Percentiles rank a stretch among this genome's conserved stretches.
Evolutionary conservation across 2,797 vertebrate genomes (phyloP).

Genomic region (Chiroxiphia lanceolata): DNA sequence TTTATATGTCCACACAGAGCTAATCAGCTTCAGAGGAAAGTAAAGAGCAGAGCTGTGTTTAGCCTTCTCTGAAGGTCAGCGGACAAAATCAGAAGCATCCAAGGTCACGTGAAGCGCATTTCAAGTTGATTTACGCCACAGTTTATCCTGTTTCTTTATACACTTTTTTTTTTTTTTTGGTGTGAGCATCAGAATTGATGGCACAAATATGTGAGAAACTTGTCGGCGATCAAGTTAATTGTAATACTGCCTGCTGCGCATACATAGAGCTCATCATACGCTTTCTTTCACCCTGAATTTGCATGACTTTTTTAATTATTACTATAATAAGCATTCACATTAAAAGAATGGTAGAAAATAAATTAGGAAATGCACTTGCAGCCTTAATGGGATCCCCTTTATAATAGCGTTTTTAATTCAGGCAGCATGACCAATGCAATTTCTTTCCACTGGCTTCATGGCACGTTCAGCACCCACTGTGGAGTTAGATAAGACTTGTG

Average conservation of each 20-base stretch:
- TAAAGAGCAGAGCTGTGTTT: constrained; percentile 46
- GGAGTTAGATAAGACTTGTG: neutral
- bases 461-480: neutral
- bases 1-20: constrained; percentile 49
- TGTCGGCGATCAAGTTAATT: neutral
- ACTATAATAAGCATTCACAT: constrained; percentile 3
- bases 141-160: neutral
- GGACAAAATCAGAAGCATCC: constrained; percentile 7
- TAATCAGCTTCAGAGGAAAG: constrained; percentile 17
- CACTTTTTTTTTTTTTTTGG: neutral
- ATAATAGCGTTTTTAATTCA: neutral
- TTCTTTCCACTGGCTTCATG: neutral
- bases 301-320: neutral
- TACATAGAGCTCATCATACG: neutral
- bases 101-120: constrained; percentile 24
- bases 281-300: constrained; percentile 4
- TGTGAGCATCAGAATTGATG: neutral
- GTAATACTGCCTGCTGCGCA: neutral
- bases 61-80: constrained; percentile 45
- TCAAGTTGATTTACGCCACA: neutral
- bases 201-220: neutral
- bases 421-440: neutral
- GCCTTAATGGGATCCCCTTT: neutral
- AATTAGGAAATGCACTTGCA: constrained; percentile 10
- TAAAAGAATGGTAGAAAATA: constrained; percentile 7